phyloP scores from a whole-genome alignment of 1,140 invertebrate species.

The Sitodiplosis mosellana region DNA sequence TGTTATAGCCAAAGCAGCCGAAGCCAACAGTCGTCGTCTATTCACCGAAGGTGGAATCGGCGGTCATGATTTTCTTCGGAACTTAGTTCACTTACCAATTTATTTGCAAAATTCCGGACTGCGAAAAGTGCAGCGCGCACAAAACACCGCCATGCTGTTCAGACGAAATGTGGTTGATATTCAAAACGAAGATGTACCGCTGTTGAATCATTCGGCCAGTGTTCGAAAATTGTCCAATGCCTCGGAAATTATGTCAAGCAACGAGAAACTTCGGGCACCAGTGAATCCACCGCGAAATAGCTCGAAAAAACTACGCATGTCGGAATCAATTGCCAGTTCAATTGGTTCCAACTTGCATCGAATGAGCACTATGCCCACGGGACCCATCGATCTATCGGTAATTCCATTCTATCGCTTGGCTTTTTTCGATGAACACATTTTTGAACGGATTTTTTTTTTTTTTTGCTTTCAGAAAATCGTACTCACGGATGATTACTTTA shows the following conservation, averaged over 20 bases:
- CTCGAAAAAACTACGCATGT: slow-evolving; percentile 52
- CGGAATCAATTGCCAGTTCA: slow-evolving; percentile 76
- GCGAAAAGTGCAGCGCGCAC: slow-evolving; percentile 68
- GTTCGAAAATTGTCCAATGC: slow-evolving; percentile 56
- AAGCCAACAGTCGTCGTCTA: slow-evolving; percentile 69
- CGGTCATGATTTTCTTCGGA: slow-evolving; percentile 84
- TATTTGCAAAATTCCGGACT: slow-evolving; percentile 93
- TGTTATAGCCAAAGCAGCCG: slow-evolving; percentile 91
- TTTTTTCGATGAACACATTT: too few relatives aligned
- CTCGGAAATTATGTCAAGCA: slow-evolving; percentile 58
- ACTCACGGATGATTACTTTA: slow-evolving; percentile 88
- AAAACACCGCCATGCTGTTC: slow-evolving; percentile 46
- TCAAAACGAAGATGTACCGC: slow-evolving; percentile 19
- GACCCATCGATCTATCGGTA: slow-evolving; percentile 48
- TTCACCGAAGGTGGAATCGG: slow-evolving; percentile 81
- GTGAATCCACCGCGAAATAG: slow-evolving; percentile 28
- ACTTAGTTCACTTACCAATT: slow-evolving; percentile 94
- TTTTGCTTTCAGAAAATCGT: slow-evolving; percentile 40
- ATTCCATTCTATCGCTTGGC: too few relatives aligned
- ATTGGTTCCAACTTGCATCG: slow-evolving; percentile 72
- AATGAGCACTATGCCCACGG: slow-evolving; percentile 34
- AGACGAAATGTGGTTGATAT: slow-evolving; percentile 19
- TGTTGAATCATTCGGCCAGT: slow-evolving; percentile 37
- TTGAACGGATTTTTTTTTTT: too few relatives aligned
- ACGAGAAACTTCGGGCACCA: slow-evolving; percentile 38